These are phyloP conservation scores for Ormyrus labotus DNA, from an alignment of 2,888 invertebrate species.

Conservation along the genomic window DNA sequence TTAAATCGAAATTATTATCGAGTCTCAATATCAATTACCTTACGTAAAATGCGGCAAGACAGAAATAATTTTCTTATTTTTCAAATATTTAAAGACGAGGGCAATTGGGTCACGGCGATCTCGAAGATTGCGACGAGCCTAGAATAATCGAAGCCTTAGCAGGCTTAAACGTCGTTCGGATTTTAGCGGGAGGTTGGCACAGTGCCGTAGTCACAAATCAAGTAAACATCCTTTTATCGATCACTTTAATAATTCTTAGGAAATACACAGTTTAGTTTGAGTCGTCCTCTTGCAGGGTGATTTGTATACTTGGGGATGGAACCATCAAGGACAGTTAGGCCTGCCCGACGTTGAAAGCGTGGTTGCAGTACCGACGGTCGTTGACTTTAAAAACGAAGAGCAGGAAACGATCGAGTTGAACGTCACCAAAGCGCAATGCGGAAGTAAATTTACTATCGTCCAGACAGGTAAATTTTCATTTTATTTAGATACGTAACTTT, in stretches of 20 bases:
- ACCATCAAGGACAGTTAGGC: conserved; percentile 91
- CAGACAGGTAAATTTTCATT: conserved; percentile 77
- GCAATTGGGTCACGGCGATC: conserved; percentile 88
- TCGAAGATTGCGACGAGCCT: conserved; percentile 81
- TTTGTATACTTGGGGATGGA: conserved; percentile 94
- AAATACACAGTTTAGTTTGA: not conserved
- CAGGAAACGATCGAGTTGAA: conserved; percentile 66
- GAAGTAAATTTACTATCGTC: conserved; percentile 85
- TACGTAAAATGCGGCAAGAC: not conserved
- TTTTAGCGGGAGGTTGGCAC: conserved; percentile 93
- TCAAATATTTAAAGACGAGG: conserved; percentile 81
- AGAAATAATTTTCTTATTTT: conserved; percentile 32
- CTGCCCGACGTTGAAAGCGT: conserved; percentile 76
- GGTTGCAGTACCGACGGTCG: conserved; percentile 77
- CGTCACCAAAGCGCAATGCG: conserved; percentile 81
- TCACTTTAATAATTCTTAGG: conserved; percentile 21
- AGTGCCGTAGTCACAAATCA: conserved; percentile 85
- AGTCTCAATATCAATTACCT: too few species aligned
- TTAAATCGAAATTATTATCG: too few species aligned
- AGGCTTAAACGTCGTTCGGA: conserved; percentile 83
- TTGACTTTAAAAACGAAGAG: conserved; percentile 74
- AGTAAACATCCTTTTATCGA: conserved; percentile 58
- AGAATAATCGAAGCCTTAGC: conserved; percentile 84
- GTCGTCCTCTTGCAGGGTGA: conserved; percentile 79
- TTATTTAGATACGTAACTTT: conserved; percentile 27